phyloP scores from a whole-genome alignment of 2,797 vertebrate genomes.

The Oreonectes daqikongensis region DNA sequence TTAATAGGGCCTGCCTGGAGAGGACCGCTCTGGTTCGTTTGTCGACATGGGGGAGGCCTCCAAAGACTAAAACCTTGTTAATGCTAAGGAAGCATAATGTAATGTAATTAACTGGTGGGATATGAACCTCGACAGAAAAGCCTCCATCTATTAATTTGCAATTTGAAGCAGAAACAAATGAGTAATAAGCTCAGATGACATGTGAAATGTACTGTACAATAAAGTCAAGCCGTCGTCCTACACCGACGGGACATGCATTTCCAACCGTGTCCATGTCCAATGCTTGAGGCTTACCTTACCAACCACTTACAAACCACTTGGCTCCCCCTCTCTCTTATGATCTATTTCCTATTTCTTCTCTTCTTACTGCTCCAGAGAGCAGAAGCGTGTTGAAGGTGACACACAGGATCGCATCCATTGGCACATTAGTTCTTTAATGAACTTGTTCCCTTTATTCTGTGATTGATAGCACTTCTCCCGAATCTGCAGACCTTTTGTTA shows the following conservation, averaged over 20 bases:
- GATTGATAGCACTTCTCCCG: slow-evolving; percentile 37
- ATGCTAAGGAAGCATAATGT: slow-evolving; percentile 20
- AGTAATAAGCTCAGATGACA: slow-evolving; percentile 23
- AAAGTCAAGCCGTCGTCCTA: slow-evolving; percentile 13
- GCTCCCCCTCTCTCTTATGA: not conserved
- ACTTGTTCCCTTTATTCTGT: slow-evolving; percentile 47
- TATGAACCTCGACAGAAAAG: slow-evolving; percentile 31
- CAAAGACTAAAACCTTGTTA: slow-evolving; percentile 22
- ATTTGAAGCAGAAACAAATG: slow-evolving; percentile 48
- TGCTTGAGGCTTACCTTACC: slow-evolving; percentile 25
- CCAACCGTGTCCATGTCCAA: slow-evolving; percentile 42
- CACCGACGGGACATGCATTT: not conserved
- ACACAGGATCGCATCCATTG: slow-evolving; percentile 36
- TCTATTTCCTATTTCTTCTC: not conserved
- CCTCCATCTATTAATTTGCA: slow-evolving; percentile 52
- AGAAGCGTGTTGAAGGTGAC: slow-evolving; percentile 52
- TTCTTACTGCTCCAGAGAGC: slow-evolving; percentile 6
- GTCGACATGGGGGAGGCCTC: slow-evolving; percentile 17
- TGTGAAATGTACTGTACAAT: slow-evolving; percentile 31
- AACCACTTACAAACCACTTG: slow-evolving; percentile 1
- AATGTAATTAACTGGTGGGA: slow-evolving; percentile 52
- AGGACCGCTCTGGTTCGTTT: slow-evolving; percentile 21
- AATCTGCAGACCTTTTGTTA: slow-evolving; percentile 20
- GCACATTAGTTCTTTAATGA: slow-evolving; percentile 52
- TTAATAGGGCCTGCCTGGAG: slow-evolving; percentile 41